phyloP scores from a whole-genome alignment of 2,113 vertebrate species.

The Illadopsis cleaveri region DNA sequence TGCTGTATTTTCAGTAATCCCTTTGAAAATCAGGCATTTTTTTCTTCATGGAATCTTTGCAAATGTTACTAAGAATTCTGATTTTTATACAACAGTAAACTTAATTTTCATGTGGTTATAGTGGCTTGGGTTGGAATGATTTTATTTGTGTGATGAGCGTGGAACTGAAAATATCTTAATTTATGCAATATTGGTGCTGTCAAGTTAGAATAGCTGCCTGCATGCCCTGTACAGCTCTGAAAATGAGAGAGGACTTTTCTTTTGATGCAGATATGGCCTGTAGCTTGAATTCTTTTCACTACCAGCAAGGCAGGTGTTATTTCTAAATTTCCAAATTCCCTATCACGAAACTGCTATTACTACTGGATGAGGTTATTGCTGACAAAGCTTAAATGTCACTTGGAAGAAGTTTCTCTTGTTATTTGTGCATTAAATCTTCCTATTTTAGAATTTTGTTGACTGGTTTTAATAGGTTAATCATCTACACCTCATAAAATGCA shows the following conservation, averaged over 20 bases:
- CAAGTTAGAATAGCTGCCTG: not conserved
- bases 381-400: not conserved
- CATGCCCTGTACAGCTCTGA: not conserved
- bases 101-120: not conserved
- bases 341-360: not conserved
- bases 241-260: not conserved
- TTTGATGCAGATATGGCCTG: not conserved
- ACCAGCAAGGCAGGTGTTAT: not conserved
- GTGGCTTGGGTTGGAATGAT: not conserved
- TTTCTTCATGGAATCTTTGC: not conserved
- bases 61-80: not conserved
- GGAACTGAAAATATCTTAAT: not conserved
- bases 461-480: not conserved
- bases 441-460: not conserved
- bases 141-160: not conserved
- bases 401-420: not conserved
- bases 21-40: accelerated
- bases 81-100: not conserved
- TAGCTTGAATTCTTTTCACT: not conserved
- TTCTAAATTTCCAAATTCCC: not conserved
- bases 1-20: not conserved
- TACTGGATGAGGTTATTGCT: not conserved
- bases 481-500: not conserved
- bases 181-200: not conserved
- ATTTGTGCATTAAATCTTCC: not conserved